phyloP scores from a whole-genome alignment of 2,797 vertebrate genomes.

The Botia almorhae region DNA sequence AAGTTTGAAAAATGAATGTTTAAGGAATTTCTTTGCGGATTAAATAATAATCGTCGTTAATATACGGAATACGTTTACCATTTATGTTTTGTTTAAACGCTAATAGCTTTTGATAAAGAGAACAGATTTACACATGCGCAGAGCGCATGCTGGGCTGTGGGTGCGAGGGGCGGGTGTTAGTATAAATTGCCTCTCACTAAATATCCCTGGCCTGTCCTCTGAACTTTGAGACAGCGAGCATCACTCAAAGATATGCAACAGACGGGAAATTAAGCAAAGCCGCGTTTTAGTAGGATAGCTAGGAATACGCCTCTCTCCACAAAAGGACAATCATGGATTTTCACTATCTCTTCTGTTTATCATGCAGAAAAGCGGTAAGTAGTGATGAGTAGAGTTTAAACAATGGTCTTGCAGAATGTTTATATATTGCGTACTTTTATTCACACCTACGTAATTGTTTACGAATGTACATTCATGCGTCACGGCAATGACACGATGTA shows the following conservation, averaged over 20 bases:
- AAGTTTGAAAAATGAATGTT: too few species aligned
- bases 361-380: slow-evolving; percentile 74
- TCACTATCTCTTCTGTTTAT: slow-evolving; percentile 54
- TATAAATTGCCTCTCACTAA: slow-evolving; percentile 76
- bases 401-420: neutral
- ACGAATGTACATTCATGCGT: neutral
- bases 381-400: neutral
- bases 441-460: neutral
- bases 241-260: slow-evolving; percentile 63
- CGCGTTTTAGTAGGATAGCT: neutral
- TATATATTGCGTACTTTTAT: neutral
- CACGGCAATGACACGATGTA: neutral
- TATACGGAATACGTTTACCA: neutral
- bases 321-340: slow-evolving; percentile 30
- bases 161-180: slow-evolving; percentile 70
- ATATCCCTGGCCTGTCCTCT: slow-evolving; percentile 75
- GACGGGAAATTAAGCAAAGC: slow-evolving; percentile 61
- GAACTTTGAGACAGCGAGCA: slow-evolving; percentile 77
- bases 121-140: slow-evolving; percentile 57
- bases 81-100: neutral
- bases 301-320: slow-evolving; percentile 25
- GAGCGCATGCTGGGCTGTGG: slow-evolving; percentile 57
- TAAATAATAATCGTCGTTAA: neutral
- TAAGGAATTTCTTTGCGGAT: neutral
- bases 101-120: neutral